A percentile compares a stretch with the other conserved stretches of the same genome.
Evolutionary conservation across 2,113 vertebrate genomes (phyloP).

Genomic region (Poicephalus meyeri): DNA sequence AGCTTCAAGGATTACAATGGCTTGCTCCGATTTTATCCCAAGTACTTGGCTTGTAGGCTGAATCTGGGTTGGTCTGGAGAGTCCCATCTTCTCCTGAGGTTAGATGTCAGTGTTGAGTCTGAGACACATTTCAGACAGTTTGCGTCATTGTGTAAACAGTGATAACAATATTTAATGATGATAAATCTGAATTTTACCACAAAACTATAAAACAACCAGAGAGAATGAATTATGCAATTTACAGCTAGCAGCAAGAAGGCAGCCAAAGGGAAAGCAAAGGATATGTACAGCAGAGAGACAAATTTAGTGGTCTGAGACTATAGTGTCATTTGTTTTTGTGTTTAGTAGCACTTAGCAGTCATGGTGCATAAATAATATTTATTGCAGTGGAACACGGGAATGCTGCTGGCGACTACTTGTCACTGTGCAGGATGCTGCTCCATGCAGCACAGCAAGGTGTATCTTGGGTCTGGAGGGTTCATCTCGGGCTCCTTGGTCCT

Average conservation of each 20-base stretch:
- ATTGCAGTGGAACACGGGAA: background rate
- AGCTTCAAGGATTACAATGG: background rate
- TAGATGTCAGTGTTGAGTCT: constrained; percentile 34
- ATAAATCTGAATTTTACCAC: constrained; percentile 60
- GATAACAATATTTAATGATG: constrained; percentile 66
- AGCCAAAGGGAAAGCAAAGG: constrained; percentile 62
- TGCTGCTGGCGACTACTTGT: background rate
- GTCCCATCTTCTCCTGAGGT: constrained; percentile 64
- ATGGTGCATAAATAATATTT: constrained; percentile 53
- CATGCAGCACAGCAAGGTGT: background rate
- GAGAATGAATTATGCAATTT: constrained; percentile 60
- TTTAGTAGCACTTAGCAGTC: constrained; percentile 54
- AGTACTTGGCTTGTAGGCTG: constrained; percentile 2
- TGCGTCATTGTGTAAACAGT: constrained; percentile 65
- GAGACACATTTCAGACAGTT: constrained; percentile 64
- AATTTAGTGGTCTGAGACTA: constrained; percentile 52
- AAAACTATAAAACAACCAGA: constrained; percentile 33
- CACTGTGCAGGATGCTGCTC: background rate
- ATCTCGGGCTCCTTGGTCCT: rapidly evolving
- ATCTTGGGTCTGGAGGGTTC: background rate
- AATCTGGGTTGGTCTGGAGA: constrained; percentile 29
- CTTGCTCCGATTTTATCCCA: background rate
- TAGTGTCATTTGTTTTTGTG: constrained; percentile 52
- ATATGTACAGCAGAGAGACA: constrained; percentile 12
- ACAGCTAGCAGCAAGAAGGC: constrained; percentile 49